Evolutionary conservation across 2,888 invertebrate genomes (phyloP).

Genomic region (Sussaba pulchella): DNA sequence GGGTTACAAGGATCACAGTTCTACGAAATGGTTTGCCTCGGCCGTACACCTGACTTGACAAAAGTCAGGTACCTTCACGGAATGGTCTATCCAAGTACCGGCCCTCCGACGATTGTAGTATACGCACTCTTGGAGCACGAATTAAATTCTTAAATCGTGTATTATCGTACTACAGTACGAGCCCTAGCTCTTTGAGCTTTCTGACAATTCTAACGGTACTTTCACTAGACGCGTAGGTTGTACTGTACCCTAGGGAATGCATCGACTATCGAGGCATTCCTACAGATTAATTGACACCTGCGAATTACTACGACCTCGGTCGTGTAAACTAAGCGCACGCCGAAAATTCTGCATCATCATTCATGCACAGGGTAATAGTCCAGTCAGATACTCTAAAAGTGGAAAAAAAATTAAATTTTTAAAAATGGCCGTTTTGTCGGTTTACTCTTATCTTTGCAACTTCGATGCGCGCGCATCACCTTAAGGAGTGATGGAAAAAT

Average conservation of each 20-base stretch:
- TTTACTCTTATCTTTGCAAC: too few relatives aligned
- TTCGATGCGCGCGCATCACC: too few relatives aligned
- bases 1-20: constrained; percentile 29
- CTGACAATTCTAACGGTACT: constrained; percentile 60
- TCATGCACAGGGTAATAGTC: too few relatives aligned
- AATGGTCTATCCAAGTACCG: constrained; percentile 53
- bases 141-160: constrained; percentile 58
- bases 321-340: constrained; percentile 32
- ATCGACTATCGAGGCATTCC: constrained; percentile 21
- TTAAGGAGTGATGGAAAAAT: too few relatives aligned
- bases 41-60: constrained; percentile 65
- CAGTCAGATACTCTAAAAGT: too few relatives aligned
- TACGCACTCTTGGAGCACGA: constrained; percentile 43
- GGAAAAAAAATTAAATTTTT: too few relatives aligned
- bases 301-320: constrained; percentile 6
- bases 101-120: constrained; percentile 40
- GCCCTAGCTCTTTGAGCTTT: constrained; percentile 19
- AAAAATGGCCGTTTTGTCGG: too few relatives aligned
- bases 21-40: constrained; percentile 29
- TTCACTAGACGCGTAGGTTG: constrained; percentile 40
- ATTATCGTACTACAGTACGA: constrained; percentile 57
- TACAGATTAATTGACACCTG: constrained; percentile 67
- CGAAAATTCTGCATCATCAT: constrained; percentile 2
- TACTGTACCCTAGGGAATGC: constrained; percentile 23
- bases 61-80: constrained; percentile 57